These are phyloP conservation scores for Pyrrhia umbra DNA, from an alignment of 2,888 invertebrate species.

Conservation along the genomic window DNA sequence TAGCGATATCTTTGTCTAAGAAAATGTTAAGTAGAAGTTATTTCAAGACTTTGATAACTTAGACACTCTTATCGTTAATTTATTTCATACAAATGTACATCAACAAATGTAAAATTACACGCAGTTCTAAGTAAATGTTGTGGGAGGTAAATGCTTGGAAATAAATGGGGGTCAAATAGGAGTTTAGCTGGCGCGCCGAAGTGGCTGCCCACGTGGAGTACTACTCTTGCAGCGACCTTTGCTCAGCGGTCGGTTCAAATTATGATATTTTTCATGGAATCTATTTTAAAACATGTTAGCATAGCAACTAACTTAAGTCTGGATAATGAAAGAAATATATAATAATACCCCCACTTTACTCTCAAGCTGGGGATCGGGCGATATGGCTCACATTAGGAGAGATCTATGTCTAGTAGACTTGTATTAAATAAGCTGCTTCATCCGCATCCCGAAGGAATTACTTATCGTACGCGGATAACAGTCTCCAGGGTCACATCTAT, in stretches of 20 bases:
- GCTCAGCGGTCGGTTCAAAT: constrained; percentile 22
- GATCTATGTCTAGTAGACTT: too few relatives aligned
- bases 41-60: neutral
- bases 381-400: too few relatives aligned
- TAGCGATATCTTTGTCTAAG: constrained; percentile 14
- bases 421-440: too few relatives aligned
- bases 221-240: constrained; percentile 35
- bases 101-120: constrained; percentile 21
- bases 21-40: neutral
- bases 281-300: neutral
- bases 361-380: too few relatives aligned
- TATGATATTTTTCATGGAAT: constrained; percentile 14
- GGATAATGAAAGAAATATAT: too few relatives aligned
- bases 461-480: too few relatives aligned
- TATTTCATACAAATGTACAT: too few relatives aligned
- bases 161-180: constrained; percentile 64
- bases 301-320: too few relatives aligned
- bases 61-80: neutral
- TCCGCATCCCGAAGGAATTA: too few relatives aligned
- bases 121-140: constrained; percentile 16
- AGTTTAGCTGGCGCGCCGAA: constrained; percentile 59
- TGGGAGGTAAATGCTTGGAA: constrained; percentile 47
- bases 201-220: constrained; percentile 49
- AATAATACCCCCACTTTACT: too few relatives aligned
- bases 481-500: too few relatives aligned